Evolutionary conservation across 2,113 vertebrate species (phyloP), one percentile per base, ranked within the genome.

Genomic region (Barbus barbus): DNA sequence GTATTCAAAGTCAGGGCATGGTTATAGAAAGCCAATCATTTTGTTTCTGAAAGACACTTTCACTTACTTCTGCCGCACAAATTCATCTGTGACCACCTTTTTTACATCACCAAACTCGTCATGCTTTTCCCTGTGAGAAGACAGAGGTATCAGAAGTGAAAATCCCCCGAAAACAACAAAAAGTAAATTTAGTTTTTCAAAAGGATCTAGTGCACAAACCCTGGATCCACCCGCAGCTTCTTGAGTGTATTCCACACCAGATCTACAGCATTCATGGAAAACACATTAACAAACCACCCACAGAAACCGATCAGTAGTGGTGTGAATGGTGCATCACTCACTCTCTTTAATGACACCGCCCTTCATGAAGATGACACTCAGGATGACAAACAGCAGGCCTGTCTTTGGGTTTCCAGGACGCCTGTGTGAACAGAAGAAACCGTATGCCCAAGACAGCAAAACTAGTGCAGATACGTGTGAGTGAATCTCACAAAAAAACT

Each of bases 281-380:
- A 20, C 14, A 73, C 36, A 77, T 5, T 6, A 44, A 20, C 26
- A 78, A 18, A 76, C 9, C 69, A 22, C 9, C 14, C 41, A 76
- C 46, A 53, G 48, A 13, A 78, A 9, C 51, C 8, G 6, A 16
- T 4, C 46, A 74, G 24, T 18, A 28, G 1, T 0, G 9, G 9
- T 28, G 44, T 28, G 38, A 51, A 26, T 24, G 44, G 13, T 0
- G 24, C 16, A 51, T 33, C 2, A 83, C 96, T 95, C 87, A 98
- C 97, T 85, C 33, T 98, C 97, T 91, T 94, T 96, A 38, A 94
- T 93, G 0, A 84, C 91, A 1, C 96, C 97, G 76, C 96, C 96
- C 28, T 97, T 99, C 97, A 98, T 98, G 86, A 97, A 99, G 38
- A 98, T 94, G 36, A 97, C 88, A 60, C 96, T 94, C 63, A 99